Evolutionary conservation across 1,140 invertebrate species (phyloP), one percentile per base, ranked within the genome.

Genomic region (Drosophila malerkotliana): DNA sequence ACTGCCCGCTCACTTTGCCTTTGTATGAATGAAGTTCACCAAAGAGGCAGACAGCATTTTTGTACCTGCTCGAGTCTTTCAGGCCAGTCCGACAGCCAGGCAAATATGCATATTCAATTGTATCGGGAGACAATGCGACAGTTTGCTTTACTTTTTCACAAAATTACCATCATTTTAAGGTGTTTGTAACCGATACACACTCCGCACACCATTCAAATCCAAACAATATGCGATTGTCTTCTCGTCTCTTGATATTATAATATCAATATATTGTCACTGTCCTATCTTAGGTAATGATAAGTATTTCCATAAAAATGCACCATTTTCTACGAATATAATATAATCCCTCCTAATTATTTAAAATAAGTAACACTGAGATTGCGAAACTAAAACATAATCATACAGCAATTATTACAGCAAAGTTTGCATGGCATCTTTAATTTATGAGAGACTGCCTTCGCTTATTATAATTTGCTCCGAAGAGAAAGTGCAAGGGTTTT

Each of bases 21-120:
- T 68, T 82, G 76, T 77, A 85, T 85, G 81, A 85, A 85, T 85
- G 81, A 85, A 85, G 80, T 84, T 84, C 78, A 75, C 71, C 60
- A 61, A 81, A 84, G 77, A 75, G 79, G 80, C 80, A 83, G 79
- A 66, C 80, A 84, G 63, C 81, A 84, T 84, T 81, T 87, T 72
- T 80, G 80, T 73, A 62, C 58, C 48, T 72, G 69, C 37, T 21
- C 26, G 21, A 21, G 30, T 26, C 56, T 67, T 57, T 44, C 52
- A 41, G 39, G n/a, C 41, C 41, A 14, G 15, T 14, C 41, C 30
- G 8, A 6, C 53, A 32, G 15, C 8, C 26, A 21, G 14, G 15
- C 52, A n/a, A 44, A 67, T 76, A 77, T 76, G 73, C 55, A 77
- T 77, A 77, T 77, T 60, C 73, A 58, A 77, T 68, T 76, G 73